A percentile compares a stretch with the other conserved stretches of the same genome.
Conservation (phyloP, 2,113 vertebrate genomes). For the Ascaphus truei region DNA sequence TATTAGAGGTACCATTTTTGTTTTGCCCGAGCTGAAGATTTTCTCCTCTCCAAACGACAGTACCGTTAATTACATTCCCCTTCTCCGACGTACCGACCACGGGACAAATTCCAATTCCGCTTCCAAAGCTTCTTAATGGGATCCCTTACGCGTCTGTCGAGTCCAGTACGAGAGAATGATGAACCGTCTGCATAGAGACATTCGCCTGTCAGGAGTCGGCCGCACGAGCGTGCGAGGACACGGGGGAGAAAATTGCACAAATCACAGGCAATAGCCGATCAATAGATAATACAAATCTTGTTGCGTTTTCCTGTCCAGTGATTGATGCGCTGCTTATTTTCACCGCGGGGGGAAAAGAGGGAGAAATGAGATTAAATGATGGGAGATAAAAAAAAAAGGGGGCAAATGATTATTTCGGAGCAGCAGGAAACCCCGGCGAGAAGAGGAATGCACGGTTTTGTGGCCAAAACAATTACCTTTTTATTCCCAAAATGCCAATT, state of each 20-base stretch:
- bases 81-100: constrained; percentile 1
- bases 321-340: constrained; percentile 32
- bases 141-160: constrained; percentile 33
- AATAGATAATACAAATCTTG: constrained; percentile 37
- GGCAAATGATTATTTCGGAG: no score
- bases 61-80: constrained; percentile 18
- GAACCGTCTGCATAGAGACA: constrained; percentile 31
- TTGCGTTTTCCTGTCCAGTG: constrained; percentile 12
- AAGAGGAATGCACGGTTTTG: no score
- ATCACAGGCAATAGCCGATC: constrained; percentile 36
- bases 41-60: constrained; percentile 1
- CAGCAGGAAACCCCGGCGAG: no score
- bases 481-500: no score
- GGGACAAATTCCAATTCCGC: constrained; percentile 29
- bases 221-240: constrained; percentile 26
- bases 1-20: background rate
- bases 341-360: constrained; percentile 24
- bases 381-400: background rate
- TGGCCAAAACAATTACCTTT: no score
- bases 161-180: constrained; percentile 35
- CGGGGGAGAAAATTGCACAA: constrained; percentile 31
- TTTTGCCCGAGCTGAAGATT: background rate
- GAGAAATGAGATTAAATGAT: constrained; percentile 17
- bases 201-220: constrained; percentile 31
- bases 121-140: constrained; percentile 29